A percentile compares a stretch with the other conserved stretches of the same genome.
phyloP scores from a whole-genome alignment of 1,140 invertebrate genomes.

The Ooceraea biroi region DNA sequence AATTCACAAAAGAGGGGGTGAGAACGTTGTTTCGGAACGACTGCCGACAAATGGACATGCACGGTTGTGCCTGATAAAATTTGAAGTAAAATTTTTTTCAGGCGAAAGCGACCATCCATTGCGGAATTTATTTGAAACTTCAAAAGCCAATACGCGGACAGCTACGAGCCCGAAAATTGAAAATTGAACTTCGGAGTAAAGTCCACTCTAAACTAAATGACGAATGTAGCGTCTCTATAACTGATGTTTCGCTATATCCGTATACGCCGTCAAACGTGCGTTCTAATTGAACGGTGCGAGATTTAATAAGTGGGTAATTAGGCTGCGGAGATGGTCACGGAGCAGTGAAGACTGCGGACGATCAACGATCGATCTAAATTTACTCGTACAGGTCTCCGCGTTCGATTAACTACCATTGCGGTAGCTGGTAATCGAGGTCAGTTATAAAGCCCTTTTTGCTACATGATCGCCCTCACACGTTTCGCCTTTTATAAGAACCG shows the following conservation, averaged over 20 bases:
- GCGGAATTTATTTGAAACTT: not conserved
- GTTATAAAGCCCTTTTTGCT: slow-evolving; percentile 57
- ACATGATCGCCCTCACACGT: slow-evolving; percentile 13
- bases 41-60: not conserved
- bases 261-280: not conserved
- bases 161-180: not conserved
- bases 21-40: not conserved
- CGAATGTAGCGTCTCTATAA: not conserved
- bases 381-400: slow-evolving; percentile 38
- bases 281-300: not conserved
- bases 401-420: slow-evolving; percentile 56
- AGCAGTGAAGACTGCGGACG: slow-evolving; percentile 9
- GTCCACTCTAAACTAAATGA: not conserved
- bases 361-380: slow-evolving; percentile 53
- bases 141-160: not conserved
- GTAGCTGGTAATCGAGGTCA: slow-evolving; percentile 43
- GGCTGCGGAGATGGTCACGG: not conserved
- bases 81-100: not conserved
- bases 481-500: slow-evolving; percentile 52
- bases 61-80: not conserved
- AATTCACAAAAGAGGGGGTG: not conserved
- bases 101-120: too few species aligned
- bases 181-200: not conserved
- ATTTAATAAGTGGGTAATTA: slow-evolving; percentile 18
- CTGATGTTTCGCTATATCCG: not conserved